Evolutionary conservation across 2,888 invertebrate species (phyloP).

Genomic region (Epinotia ramella): DNA sequence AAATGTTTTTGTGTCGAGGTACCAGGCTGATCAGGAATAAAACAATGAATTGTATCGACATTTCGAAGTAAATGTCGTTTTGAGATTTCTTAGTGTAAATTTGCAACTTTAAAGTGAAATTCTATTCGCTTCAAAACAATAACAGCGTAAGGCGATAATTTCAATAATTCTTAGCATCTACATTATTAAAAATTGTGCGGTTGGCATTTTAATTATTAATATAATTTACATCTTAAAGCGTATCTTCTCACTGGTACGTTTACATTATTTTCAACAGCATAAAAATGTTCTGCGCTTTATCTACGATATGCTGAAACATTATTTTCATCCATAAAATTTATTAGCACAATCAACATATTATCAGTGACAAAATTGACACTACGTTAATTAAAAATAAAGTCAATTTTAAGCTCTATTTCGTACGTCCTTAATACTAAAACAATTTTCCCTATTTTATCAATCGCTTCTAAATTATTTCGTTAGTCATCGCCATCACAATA

Average conservation of each 20-base stretch:
- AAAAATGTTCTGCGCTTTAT: slow-evolving; percentile 50
- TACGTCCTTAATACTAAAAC: slow-evolving; percentile 42
- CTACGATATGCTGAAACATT: slow-evolving; percentile 72
- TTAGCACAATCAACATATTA: slow-evolving; percentile 42
- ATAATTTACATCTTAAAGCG: slow-evolving; percentile 64
- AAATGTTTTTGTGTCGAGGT: not conserved
- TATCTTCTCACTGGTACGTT: slow-evolving; percentile 66
- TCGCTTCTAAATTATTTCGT: slow-evolving; percentile 40
- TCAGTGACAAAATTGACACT: slow-evolving; percentile 43
- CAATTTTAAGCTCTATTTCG: slow-evolving; percentile 43
- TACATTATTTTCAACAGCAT: slow-evolving; percentile 56
- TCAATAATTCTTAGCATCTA: slow-evolving; percentile 43
- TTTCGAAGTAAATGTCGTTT: not conserved
- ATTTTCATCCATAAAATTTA: slow-evolving; percentile 53
- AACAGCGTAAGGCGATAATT: slow-evolving; percentile 43
- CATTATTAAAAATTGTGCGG: slow-evolving; percentile 64
- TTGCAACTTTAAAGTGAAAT: slow-evolving; percentile 6
- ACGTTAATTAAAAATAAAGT: slow-evolving; percentile 40
- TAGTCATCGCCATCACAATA: slow-evolving; percentile 71
- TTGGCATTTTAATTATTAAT: slow-evolving; percentile 67
- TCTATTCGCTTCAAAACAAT: slow-evolving; percentile 40
- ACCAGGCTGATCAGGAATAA: not conserved
- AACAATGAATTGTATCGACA: not conserved
- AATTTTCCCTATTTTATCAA: slow-evolving; percentile 44
- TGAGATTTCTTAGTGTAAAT: not conserved